Evolutionary conservation across 1,140 invertebrate species (phyloP).

Genomic region (Hermetia illucens): DNA sequence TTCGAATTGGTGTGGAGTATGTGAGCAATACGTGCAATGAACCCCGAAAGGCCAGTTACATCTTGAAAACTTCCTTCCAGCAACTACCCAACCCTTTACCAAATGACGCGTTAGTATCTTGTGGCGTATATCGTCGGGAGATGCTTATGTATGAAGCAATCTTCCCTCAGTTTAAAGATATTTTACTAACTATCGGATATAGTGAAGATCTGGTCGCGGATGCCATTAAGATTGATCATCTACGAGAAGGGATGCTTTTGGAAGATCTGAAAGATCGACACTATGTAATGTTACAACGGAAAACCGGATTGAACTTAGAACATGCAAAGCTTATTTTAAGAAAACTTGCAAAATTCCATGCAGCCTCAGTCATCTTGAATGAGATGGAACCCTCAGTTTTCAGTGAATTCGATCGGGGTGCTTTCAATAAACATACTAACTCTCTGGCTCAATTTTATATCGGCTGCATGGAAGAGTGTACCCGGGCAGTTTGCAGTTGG

Average conservation of each 20-base stretch:
- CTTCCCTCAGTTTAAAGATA: slow-evolving; percentile 18
- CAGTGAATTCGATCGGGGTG: slow-evolving; percentile 20
- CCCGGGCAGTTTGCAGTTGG: slow-evolving; percentile 10
- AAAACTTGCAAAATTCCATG: slow-evolving; percentile 42
- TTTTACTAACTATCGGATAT: slow-evolving; percentile 17
- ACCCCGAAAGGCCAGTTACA: no score
- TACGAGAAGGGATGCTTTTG: slow-evolving; percentile 19
- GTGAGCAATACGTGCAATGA: no score
- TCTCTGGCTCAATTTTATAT: slow-evolving; percentile 17
- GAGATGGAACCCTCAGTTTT: slow-evolving; percentile 17
- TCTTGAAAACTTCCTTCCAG: no score
- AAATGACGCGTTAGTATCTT: no score
- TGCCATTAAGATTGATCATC: slow-evolving; percentile 19
- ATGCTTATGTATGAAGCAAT: slow-evolving; percentile 25
- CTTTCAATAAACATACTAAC: slow-evolving; percentile 24
- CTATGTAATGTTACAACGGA: slow-evolving; percentile 35
- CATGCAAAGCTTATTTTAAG: slow-evolving; percentile 35
- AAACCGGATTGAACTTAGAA: slow-evolving; percentile 35
- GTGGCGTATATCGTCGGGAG: slow-evolving; percentile 27
- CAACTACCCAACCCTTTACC: no score
- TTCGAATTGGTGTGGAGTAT: slow-evolving; percentile 15
- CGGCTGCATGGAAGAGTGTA: slow-evolving; percentile 17
- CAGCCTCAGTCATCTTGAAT: slow-evolving; percentile 31
- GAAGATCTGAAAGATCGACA: slow-evolving; percentile 20
- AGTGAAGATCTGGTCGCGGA: slow-evolving; percentile 21